These are phyloP conservation scores for Tamias sibiricus DNA, from an alignment of 2,113 vertebrate species.

Conservation along the genomic window DNA sequence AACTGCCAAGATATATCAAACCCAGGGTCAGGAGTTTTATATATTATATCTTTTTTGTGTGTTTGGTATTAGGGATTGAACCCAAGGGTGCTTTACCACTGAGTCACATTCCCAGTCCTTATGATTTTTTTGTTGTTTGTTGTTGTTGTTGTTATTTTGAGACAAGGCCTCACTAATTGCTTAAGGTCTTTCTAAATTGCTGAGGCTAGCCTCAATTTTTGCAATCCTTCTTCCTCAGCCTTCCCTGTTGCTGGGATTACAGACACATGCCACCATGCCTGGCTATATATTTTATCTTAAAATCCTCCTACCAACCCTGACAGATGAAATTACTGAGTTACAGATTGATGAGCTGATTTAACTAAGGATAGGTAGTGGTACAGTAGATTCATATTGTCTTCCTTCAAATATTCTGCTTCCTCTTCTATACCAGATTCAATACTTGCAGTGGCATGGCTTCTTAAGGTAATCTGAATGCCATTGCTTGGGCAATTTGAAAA, in stretches of 20 bases:
- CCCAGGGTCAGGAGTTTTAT: background rate
- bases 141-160: too few species aligned
- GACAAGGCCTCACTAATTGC: too few species aligned
- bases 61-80: too few species aligned
- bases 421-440: background rate
- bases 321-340: background rate
- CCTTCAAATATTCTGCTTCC: background rate
- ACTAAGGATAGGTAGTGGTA: background rate
- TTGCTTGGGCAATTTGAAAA: background rate
- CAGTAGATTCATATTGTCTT: background rate
- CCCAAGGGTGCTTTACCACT: too few species aligned
- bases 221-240: too few species aligned
- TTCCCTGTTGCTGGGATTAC: too few species aligned
- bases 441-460: background rate
- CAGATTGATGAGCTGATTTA: background rate
- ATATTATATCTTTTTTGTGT: background rate
- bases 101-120: too few species aligned
- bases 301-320: background rate
- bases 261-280: too few species aligned
- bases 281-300: background rate
- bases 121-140: too few species aligned
- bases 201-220: too few species aligned
- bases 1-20: background rate
- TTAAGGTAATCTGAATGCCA: background rate
- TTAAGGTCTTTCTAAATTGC: too few species aligned